phyloP scores from a whole-genome alignment of 2,888 invertebrate species.

The Apoderus coryli region DNA sequence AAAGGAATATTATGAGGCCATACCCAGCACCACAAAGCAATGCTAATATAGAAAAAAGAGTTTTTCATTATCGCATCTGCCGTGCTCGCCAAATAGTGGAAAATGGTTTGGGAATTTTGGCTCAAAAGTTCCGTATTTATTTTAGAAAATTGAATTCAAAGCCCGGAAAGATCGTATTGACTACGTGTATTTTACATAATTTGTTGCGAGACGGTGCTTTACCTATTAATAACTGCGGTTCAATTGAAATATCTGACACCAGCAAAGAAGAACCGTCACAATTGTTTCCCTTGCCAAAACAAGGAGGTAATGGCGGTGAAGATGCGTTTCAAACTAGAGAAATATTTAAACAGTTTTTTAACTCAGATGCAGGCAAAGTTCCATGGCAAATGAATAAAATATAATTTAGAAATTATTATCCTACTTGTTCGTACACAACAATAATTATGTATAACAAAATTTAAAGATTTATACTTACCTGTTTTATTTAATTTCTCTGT shows the following conservation, averaged over 20 bases:
- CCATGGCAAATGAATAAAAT: constrained; percentile 9
- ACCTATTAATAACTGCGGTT: constrained; percentile 3
- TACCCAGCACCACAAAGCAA: constrained; percentile 1
- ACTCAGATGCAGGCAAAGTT: constrained; percentile 5
- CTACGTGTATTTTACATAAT: constrained; percentile 3
- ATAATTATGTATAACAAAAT: constrained; percentile 4
- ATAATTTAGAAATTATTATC: constrained; percentile 4
- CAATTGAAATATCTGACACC: constrained; percentile 3
- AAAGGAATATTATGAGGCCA: constrained; percentile 4
- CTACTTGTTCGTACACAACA: constrained; percentile 4
- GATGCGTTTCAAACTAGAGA: constrained; percentile 8
- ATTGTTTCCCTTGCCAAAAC: constrained; percentile 1
- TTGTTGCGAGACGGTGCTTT: constrained; percentile 1
- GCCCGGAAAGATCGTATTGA: constrained; percentile 4
- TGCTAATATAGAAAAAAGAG: constrained; percentile 2
- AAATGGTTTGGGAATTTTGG: constrained; percentile 8
- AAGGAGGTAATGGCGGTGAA: constrained; percentile 5
- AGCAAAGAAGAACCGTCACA: constrained; percentile 5
- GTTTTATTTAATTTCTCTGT: constrained; percentile 6
- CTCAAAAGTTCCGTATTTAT: constrained; percentile 7
- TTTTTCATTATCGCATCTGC: constrained; percentile 6
- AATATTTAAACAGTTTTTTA: constrained; percentile 7
- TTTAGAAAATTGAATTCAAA: constrained; percentile 7
- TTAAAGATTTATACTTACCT: constrained; percentile 4
- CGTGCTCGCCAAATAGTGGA: constrained; percentile 7